A percentile compares a stretch with the other conserved stretches of the same genome.
phyloP scores from a whole-genome alignment of 2,113 vertebrate species.

The Thymallus thymallus region DNA sequence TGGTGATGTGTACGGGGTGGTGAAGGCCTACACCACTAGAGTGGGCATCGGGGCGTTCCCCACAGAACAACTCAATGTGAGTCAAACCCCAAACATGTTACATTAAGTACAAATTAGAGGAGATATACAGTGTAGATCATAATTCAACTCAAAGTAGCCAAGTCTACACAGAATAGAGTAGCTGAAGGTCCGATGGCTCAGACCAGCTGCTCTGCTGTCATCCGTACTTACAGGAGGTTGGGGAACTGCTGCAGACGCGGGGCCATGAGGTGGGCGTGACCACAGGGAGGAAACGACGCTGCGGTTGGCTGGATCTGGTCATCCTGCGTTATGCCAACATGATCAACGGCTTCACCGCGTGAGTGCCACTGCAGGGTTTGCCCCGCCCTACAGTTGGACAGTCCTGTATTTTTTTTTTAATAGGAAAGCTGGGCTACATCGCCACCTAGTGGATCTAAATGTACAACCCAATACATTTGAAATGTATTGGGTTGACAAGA shows the following conservation, averaged over 20 bases:
- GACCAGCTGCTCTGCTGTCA: neutral
- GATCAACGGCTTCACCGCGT: conserved; percentile 83
- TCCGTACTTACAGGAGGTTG: conserved; percentile 67
- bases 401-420: no score
- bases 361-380: conserved; percentile 42
- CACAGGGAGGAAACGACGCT: conserved; percentile 85
- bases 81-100: conserved; percentile 26
- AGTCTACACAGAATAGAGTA: neutral
- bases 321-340: conserved; percentile 81
- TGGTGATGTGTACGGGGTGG: conserved; percentile 78
- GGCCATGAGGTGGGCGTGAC: conserved; percentile 80
- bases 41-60: conserved; percentile 81
- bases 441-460: conserved; percentile 2
- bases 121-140: neutral
- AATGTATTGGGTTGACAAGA: neutral
- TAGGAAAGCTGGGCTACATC: neutral
- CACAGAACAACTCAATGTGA: conserved; percentile 79
- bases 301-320: conserved; percentile 82
- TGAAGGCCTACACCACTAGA: conserved; percentile 80
- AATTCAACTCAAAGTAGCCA: no score
- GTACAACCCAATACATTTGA: no score
- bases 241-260: conserved; percentile 69
- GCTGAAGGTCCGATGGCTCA: neutral
- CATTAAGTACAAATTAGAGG: neutral
- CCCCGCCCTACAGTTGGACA: conserved; percentile 8